A percentile compares a stretch with the other conserved stretches of the same genome.
phyloP scores from a whole-genome alignment of 2,113 vertebrate genomes.

The Pelvicachromis taeniatus region DNA sequence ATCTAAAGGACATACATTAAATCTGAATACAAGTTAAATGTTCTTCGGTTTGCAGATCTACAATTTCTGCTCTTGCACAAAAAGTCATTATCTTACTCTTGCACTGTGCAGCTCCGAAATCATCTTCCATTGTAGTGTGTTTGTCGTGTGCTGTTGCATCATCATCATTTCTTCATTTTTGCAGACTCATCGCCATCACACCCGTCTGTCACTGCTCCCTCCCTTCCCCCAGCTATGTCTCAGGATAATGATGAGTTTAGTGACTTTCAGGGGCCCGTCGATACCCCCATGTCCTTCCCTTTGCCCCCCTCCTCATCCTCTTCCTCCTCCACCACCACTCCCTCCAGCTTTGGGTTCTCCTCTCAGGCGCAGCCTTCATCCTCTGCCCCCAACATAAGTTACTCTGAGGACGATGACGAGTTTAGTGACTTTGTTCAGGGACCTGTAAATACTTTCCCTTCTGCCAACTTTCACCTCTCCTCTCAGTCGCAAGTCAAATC shows the following conservation, averaged over 20 bases:
- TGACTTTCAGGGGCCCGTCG: slow-evolving; percentile 92
- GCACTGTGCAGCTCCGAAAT: neutral
- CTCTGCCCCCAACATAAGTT: slow-evolving; percentile 71
- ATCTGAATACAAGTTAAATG: neutral
- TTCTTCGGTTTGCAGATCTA: neutral
- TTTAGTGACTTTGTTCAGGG: slow-evolving; percentile 98
- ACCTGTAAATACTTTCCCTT: slow-evolving; percentile 75
- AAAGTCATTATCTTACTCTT: slow-evolving; percentile 17
- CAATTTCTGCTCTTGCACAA: slow-evolving; percentile 2
- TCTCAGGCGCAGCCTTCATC: slow-evolving; percentile 58
- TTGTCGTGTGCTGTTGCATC: slow-evolving; percentile 64
- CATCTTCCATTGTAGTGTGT: slow-evolving; percentile 38
- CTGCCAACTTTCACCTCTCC: slow-evolving; percentile 66
- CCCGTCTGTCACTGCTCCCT: slow-evolving; percentile 82
- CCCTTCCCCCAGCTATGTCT: slow-evolving; percentile 80
- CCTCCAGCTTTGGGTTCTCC: slow-evolving; percentile 61
- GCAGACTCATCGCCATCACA: slow-evolving; percentile 93
- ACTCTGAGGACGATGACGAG: slow-evolving; percentile 79
- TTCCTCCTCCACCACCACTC: slow-evolving; percentile 30
- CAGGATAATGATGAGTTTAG: slow-evolving; percentile 91
- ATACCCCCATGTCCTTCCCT: slow-evolving; percentile 67
- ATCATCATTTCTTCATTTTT: slow-evolving; percentile 83
- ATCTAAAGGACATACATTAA: neutral
- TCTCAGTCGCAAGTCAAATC: slow-evolving; percentile 32
- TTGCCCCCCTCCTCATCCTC: slow-evolving; percentile 62